Percentiles rank a stretch among this genome's conserved stretches.
These are phyloP conservation scores for Sus cebifrons DNA, from an alignment of 2,797 vertebrate species.

Conservation along the genomic window DNA sequence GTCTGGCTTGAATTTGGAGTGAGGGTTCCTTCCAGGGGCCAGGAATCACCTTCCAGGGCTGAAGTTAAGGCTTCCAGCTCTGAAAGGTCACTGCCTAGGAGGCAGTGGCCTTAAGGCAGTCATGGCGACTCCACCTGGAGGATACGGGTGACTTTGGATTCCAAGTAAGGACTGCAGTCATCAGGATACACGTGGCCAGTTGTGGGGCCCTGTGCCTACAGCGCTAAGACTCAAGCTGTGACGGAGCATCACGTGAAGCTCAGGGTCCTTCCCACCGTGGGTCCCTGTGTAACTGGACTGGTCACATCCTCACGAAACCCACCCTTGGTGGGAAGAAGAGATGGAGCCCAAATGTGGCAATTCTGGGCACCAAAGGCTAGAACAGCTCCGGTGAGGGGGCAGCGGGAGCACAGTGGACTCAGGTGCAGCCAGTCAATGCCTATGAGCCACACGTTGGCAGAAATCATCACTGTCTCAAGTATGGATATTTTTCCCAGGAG, in stretches of 20 bases:
- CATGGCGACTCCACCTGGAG: accelerated
- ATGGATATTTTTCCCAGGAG: constrained; percentile 15
- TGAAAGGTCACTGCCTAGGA: neutral
- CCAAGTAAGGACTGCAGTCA: neutral
- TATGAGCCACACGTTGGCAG: neutral
- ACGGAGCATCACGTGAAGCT: accelerated
- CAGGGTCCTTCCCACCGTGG: accelerated
- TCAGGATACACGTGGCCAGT: accelerated
- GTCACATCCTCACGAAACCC: accelerated
- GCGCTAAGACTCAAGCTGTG: neutral
- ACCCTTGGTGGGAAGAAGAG: neutral
- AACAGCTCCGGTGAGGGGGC: neutral
- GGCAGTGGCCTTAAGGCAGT: neutral
- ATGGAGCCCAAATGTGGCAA: neutral
- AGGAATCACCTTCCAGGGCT: neutral
- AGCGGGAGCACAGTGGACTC: neutral
- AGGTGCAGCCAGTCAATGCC: accelerated
- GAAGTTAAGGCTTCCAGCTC: neutral
- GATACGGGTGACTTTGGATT: neutral
- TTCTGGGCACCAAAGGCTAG: neutral
- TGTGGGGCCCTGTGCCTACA: neutral
- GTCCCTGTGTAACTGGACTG: accelerated
- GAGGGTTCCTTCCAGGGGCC: neutral
- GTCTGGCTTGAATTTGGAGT: neutral
- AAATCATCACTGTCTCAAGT: neutral